Evolutionary conservation across 2,797 vertebrate genomes (phyloP).

Genomic region (Ficedula albicollis): DNA sequence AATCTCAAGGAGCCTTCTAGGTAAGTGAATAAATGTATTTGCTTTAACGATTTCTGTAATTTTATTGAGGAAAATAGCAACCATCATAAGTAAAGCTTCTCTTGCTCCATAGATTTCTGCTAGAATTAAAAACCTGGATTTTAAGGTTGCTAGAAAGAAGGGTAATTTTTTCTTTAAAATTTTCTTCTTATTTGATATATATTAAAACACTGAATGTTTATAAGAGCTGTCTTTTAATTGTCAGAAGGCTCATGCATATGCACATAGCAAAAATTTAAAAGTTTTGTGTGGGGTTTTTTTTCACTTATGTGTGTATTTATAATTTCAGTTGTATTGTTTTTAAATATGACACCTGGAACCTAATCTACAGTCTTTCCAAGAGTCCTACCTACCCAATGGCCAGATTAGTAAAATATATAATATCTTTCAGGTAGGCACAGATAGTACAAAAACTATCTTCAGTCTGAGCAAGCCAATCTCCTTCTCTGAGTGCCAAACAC

Average conservation of each 20-base stretch:
- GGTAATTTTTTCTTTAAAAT: neutral
- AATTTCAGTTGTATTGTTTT: neutral
- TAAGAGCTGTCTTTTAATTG: neutral
- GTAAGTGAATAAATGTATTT: neutral
- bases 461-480: neutral
- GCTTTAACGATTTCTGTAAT: neutral
- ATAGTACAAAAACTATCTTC: neutral
- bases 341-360: neutral
- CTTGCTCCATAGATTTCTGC: neutral
- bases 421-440: neutral
- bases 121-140: neutral
- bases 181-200: neutral
- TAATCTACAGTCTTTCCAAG: neutral
- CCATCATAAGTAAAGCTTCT: neutral
- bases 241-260: neutral
- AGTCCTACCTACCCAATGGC: neutral
- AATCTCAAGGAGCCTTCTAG: neutral
- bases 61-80: neutral
- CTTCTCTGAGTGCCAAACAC: neutral
- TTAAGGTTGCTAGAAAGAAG: neutral
- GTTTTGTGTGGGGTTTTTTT: rapidly evolving
- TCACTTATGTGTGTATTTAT: neutral
- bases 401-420: neutral
- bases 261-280: neutral
- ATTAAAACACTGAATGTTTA: neutral